Evolutionary conservation across 1,140 invertebrate species (phyloP).

Genomic region (Anoplophora glabripennis): DNA sequence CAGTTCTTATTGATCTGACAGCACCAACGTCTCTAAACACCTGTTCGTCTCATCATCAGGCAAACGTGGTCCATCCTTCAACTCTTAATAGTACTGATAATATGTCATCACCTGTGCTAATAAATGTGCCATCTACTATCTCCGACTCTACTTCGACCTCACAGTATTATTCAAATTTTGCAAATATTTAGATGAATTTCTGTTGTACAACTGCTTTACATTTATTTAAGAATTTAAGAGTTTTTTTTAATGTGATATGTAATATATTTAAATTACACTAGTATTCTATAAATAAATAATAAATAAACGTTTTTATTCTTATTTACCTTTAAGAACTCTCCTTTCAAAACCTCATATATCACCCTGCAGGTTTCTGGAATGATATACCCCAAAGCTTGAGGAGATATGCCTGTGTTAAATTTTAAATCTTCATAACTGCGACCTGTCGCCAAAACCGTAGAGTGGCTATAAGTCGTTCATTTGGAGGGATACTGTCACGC

Average conservation of each 20-base stretch:
- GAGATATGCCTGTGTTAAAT: constrained; percentile 45
- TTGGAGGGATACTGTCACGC: constrained; percentile 31
- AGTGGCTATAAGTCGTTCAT: constrained; percentile 31
- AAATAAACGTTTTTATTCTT: constrained; percentile 3
- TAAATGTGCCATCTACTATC: too few relatives aligned
- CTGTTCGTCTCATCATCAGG: too few relatives aligned
- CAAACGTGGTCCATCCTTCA: too few relatives aligned
- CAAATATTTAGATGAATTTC: too few relatives aligned
- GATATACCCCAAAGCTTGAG: constrained; percentile 40
- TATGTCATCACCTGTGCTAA: too few relatives aligned
- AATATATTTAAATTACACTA: too few relatives aligned
- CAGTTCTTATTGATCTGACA: not conserved
- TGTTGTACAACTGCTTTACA: not conserved
- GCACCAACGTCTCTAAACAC: too few relatives aligned
- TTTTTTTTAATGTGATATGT: too few relatives aligned
- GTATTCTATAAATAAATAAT: not conserved
- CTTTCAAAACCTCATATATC: constrained; percentile 14
- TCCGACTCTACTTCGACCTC: too few relatives aligned
- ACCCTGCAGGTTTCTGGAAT: constrained; percentile 44
- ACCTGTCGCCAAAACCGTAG: constrained; percentile 38
- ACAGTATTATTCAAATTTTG: too few relatives aligned
- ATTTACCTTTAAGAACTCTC: constrained; percentile 18
- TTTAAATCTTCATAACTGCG: constrained; percentile 44
- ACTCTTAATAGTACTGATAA: too few relatives aligned
- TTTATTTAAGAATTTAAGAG: not conserved